Base-by-base conservation (phyloP, 1,140 invertebrate genomes). In the Danaus melanippus region DNA sequence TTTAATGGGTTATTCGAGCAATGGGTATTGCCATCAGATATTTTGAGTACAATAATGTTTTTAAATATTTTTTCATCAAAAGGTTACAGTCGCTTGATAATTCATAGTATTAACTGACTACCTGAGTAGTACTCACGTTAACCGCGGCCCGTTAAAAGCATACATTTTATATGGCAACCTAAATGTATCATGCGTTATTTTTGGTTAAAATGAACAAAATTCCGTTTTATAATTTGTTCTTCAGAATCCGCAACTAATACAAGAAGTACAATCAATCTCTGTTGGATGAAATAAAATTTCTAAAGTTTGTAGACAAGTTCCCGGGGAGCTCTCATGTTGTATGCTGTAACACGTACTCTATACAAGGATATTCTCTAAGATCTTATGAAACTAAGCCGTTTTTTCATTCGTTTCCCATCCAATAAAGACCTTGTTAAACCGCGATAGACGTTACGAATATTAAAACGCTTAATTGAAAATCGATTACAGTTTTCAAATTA, bases 1-100 rank as follows among this genome's bases (percentile, higher is more conserved):
- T 74, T 78, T 81, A 84, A 84, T 84, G 72, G 74, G 68, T 73
- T 71, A 77, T 78, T 72, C 71, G 71, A 79, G 76, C 74, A 71
- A 76, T 71, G 68, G 67, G 69, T 70, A 77, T 80, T 80, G 72
- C 79, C 78, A 78, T 72, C 68, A 68, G 67, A 69, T 65, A 66
- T 71, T 74, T 77, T 71, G 69, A 69, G 68, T 69, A 66, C 71
- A 71, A 75, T 66, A 76, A 76, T 79, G 74, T 76, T 71, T 4
- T 32, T 4, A 8, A 32, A 32, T 32, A 32, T 8, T 32, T 32
- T 32, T 32, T 32, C 21, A 32, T 32, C 2, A 32, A 32, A 32
- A 32, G 7, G 6, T 7, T 32, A 32, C 21, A 32, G 6, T 32
- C 21, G 21, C 21, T 32, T 32, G 21, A 32, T 32, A 32, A 32